A percentile compares a stretch with the other conserved stretches of the same genome.
Evolutionary conservation across 1,140 invertebrate species (phyloP).

Genomic region (Scylla paramamosain): DNA sequence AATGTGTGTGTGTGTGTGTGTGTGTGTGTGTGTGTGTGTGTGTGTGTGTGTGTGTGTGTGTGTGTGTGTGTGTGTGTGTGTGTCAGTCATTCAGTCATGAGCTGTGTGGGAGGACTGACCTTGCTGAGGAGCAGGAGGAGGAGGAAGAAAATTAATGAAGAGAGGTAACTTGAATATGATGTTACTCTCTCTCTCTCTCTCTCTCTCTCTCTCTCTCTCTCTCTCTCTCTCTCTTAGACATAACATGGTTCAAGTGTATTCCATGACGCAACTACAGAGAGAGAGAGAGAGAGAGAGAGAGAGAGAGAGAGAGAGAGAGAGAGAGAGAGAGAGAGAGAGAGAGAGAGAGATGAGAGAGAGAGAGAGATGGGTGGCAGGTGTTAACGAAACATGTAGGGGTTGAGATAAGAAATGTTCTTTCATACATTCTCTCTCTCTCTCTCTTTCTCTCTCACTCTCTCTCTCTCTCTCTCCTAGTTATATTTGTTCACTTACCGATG

Average conservation of each 20-base stretch:
- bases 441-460: slow-evolving; percentile 32
- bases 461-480: not conserved
- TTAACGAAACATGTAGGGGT: not conserved
- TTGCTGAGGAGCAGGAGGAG: not conserved
- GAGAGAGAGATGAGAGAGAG: not conserved
- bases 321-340: slow-evolving; percentile 2
- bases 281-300: slow-evolving; percentile 20
- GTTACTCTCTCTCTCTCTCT: not conserved
- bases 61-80: no score
- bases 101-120: no score
- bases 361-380: not conserved
- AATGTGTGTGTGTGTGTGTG: no score
- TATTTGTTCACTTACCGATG: no score
- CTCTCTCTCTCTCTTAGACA: not conserved
- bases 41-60: no score
- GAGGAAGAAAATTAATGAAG: not conserved
- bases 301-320: slow-evolving; percentile 1
- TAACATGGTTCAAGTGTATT: not conserved
- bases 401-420: not conserved
- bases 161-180: not conserved
- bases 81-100: no score
- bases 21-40: no score
- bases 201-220: slow-evolving; percentile 16
- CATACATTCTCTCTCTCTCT: not conserved
- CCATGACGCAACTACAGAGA: not conserved